Percentiles rank a stretch among this genome's conserved stretches.
These are phyloP conservation scores for Paramormyrops hopkinsi DNA, from an alignment of 2,797 vertebrate species.

Conservation along the genomic window DNA sequence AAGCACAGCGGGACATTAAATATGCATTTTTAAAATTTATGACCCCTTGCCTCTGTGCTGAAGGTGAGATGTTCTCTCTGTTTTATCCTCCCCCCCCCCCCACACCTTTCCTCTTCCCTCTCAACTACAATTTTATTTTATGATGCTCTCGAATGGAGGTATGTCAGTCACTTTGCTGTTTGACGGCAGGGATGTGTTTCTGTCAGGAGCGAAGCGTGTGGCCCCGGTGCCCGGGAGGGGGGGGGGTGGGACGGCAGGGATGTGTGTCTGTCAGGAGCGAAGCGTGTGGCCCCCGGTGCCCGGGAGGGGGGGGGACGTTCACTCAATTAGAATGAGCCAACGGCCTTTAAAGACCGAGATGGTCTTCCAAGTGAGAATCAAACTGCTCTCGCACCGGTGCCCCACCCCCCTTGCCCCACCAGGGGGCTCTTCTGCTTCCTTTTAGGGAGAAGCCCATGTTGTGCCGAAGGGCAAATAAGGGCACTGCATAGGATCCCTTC, in stretches of 20 bases:
- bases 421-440: neutral
- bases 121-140: conserved; percentile 94
- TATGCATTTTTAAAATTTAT: conserved; percentile 76
- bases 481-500: neutral
- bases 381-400: neutral
- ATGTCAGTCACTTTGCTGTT: conserved; percentile 71
- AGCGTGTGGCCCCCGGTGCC: neutral
- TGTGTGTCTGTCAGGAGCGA: neutral
- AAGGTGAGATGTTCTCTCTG: conserved; percentile 28
- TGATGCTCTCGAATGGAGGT: conserved; percentile 68
- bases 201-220: neutral
- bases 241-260: conserved; percentile 35
- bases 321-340: neutral
- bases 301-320: no score
- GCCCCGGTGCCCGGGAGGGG: no score
- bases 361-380: neutral
- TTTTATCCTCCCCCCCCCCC: neutral
- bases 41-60: conserved; percentile 65
- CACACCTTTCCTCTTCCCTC: conserved; percentile 42
- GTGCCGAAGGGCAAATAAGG: neutral
- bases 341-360: neutral
- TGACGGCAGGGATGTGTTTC: conserved; percentile 41
- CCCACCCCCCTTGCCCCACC: neutral
- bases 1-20: conserved; percentile 69
- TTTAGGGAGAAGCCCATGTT: neutral